A percentile compares a stretch with the other conserved stretches of the same genome.
These are phyloP conservation scores for Nyctalus aviator DNA, from an alignment of 2,797 vertebrate genomes.

Conservation along the genomic window DNA sequence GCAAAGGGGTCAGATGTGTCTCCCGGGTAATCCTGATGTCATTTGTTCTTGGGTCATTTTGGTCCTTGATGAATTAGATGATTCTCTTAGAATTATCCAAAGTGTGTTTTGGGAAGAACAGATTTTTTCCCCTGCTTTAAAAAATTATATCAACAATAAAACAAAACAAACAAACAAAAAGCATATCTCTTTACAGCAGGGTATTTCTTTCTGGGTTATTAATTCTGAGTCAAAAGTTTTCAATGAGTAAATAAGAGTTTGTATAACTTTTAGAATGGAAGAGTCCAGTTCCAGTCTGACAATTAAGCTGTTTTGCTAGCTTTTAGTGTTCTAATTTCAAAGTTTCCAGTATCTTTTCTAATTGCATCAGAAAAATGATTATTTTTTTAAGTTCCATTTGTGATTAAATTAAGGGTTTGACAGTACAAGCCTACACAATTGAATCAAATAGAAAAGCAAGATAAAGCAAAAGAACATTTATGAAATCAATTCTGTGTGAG, in stretches of 20 bases:
- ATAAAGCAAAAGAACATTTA: slow-evolving; percentile 75
- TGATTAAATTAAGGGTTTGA: slow-evolving; percentile 67
- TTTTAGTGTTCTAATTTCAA: slow-evolving; percentile 54
- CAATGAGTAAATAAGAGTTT: slow-evolving; percentile 40
- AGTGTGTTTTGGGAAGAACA: slow-evolving; percentile 52
- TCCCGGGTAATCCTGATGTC: slow-evolving; percentile 11
- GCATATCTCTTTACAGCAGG: slow-evolving; percentile 51
- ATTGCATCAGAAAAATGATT: slow-evolving; percentile 28
- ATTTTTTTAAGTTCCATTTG: slow-evolving; percentile 77
- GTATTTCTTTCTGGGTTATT: slow-evolving; percentile 57
- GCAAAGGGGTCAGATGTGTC: background rate
- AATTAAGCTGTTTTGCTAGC: slow-evolving; percentile 55
- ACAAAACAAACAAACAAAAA: background rate
- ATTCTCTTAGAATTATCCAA: slow-evolving; percentile 75
- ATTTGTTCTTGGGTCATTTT: slow-evolving; percentile 57
- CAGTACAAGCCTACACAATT: slow-evolving; percentile 60
- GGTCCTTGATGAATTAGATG: slow-evolving; percentile 40
- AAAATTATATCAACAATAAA: slow-evolving; percentile 67
- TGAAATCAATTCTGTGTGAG: slow-evolving; percentile 62
- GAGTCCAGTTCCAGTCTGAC: slow-evolving; percentile 77
- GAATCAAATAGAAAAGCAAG: slow-evolving; percentile 73
- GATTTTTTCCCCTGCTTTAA: slow-evolving; percentile 59
- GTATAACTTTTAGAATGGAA: slow-evolving; percentile 62
- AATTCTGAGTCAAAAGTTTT: slow-evolving; percentile 56
- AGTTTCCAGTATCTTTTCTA: slow-evolving; percentile 65